Percentiles rank a stretch among this genome's conserved stretches.
These are phyloP conservation scores for Typhlichthys eigenmanni DNA, from an alignment of 2,797 vertebrate genomes.

Conservation along the genomic window DNA sequence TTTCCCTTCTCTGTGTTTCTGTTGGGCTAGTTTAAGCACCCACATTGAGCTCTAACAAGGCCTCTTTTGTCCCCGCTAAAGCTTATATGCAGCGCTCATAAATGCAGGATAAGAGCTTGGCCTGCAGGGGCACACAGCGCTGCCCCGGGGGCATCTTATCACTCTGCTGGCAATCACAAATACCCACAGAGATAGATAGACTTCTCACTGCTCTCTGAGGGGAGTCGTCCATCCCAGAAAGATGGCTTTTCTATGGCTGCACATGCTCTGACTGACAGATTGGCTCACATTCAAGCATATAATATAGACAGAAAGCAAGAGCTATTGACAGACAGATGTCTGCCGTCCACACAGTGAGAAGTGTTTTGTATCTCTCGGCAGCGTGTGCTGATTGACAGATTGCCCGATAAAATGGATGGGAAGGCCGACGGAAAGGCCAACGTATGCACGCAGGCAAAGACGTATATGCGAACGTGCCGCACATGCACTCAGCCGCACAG, in stretches of 20 bases:
- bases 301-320: constrained; percentile 56
- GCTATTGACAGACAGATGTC: constrained; percentile 67
- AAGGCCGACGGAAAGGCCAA: constrained; percentile 54
- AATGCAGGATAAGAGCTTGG: constrained; percentile 55
- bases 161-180: constrained; percentile 63
- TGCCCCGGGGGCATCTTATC: constrained; percentile 67
- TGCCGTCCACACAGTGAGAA: constrained; percentile 55
- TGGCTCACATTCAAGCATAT: constrained; percentile 63
- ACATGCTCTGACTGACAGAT: constrained; percentile 64
- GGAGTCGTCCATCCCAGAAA: constrained; percentile 57
- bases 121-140: constrained; percentile 59
- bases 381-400: constrained; percentile 57
- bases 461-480: constrained; percentile 13
- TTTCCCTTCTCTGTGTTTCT: constrained; percentile 46
- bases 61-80: constrained; percentile 69
- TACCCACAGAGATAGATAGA: constrained; percentile 63
- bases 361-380: constrained; percentile 45
- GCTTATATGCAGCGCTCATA: constrained; percentile 63
- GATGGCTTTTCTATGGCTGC: constrained; percentile 52
- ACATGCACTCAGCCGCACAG: constrained; percentile 4
- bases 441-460: constrained; percentile 47
- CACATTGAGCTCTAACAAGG: constrained; percentile 70
- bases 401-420: constrained; percentile 54
- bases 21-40: constrained; percentile 57
- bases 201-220: constrained; percentile 55